Evolutionary conservation across 1,140 invertebrate species (phyloP), one percentile per base, ranked within the genome.

Genomic region (Leptopilina clavipes): DNA sequence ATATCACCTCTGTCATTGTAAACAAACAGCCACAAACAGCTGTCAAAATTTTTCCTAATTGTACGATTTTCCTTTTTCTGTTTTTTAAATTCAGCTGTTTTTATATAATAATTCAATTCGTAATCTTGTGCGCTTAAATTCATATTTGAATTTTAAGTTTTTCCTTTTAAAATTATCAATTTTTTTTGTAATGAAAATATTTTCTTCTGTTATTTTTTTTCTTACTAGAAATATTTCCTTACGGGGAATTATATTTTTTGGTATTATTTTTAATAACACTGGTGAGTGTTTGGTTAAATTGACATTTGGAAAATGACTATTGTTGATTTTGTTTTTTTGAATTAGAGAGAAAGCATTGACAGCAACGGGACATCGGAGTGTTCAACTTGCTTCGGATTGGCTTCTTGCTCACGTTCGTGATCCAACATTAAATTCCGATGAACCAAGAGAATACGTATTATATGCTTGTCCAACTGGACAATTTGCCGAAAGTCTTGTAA

Each of bases 351-450:
- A 97, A 89, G 96, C 96, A 18, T 88, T 97, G 75, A 95, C 96
- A 18, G 96, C 96, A n/a, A 97, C 96, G 11, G 96, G 96, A 22
- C 94, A 97, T 87, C 91, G 94, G 43, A 95, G 96, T 73, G 94
- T 96, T 70, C 95, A 97, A 87, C 90, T 97, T 74, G 96, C 96
- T 6, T 95, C 95, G 1, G 96, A 97, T 85, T 97, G 96, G 97
- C 89, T 98, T 1, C 86, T 97, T 71, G 96, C 96, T 11, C 97
- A 97, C 87, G 95, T 97, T 0, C 94, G 96, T 87, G 96, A 98
- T 90, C 92, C 94, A 2, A 92, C 92, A 8, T 88, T 98, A 31
- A 96, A 97, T 89, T 92, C 93, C 37, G 92, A 93, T 70, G 91
- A 92, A 9, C 94, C 95, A 3, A 90, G 96, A 81, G 95, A 97